Conservation (phyloP, 2,797 vertebrate species). For the Australoheros facetus region DNA sequence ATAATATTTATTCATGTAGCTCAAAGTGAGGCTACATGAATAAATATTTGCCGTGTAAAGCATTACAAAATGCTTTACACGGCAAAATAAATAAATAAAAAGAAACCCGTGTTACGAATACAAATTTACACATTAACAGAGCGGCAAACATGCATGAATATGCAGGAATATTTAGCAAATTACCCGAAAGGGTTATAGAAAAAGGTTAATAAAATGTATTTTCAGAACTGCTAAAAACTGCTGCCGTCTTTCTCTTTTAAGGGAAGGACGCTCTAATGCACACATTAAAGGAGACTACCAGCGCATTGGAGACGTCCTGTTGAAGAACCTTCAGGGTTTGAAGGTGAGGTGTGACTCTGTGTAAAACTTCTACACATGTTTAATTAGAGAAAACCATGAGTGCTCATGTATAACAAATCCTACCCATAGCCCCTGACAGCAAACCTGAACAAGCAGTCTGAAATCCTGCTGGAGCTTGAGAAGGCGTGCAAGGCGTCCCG, state of each 20-base stretch:
- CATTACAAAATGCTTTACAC: background rate
- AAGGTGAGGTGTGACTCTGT: slow-evolving; percentile 81
- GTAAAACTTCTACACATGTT: background rate
- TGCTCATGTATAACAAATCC: background rate
- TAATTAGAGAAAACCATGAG: background rate
- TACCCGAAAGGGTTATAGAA: background rate
- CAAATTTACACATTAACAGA: background rate
- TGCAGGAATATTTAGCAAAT: background rate
- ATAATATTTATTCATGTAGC: background rate
- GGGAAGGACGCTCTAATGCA: slow-evolving; percentile 95
- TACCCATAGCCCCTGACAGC: slow-evolving; percentile 83
- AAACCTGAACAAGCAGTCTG: slow-evolving; percentile 90
- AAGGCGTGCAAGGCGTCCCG: slow-evolving; percentile 84
- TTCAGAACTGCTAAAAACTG: background rate
- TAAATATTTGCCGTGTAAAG: no score
- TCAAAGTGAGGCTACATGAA: background rate
- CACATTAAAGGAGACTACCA: slow-evolving; percentile 95
- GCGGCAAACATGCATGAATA: background rate
- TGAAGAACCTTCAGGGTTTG: slow-evolving; percentile 92
- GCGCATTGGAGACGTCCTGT: slow-evolving; percentile 94
- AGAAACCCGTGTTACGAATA: background rate
- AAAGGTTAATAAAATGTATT: background rate
- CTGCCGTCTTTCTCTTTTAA: slow-evolving; percentile 62
- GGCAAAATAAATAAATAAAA: background rate
- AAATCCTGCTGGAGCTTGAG: slow-evolving; percentile 90